Conservation (phyloP, 2,888 invertebrate genomes). For the Cacoxenus indagator region DNA sequence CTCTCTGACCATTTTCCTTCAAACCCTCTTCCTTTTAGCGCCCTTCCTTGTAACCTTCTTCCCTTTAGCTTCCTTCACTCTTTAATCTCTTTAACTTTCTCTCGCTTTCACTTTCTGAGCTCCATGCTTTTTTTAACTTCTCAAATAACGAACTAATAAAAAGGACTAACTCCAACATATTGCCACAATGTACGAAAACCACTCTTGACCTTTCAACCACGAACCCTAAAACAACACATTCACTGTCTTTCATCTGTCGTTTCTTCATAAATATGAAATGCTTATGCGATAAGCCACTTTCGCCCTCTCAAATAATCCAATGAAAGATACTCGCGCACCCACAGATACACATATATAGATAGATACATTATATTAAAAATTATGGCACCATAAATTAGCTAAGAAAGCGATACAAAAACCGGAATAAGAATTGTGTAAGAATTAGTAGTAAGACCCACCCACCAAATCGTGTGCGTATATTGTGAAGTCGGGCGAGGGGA, state of each 20-base stretch:
- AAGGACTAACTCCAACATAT: too few species aligned
- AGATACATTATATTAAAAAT: slow-evolving; percentile 17
- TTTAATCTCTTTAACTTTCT: too few species aligned
- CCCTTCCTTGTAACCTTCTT: too few species aligned
- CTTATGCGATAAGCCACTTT: slow-evolving; percentile 4
- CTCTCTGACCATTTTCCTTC: too few species aligned
- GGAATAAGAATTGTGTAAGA: neutral
- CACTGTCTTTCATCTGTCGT: neutral
- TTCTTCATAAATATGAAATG: slow-evolving; percentile 13
- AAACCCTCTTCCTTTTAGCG: too few species aligned
- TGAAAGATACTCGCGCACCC: neutral
- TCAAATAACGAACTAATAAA: too few species aligned
- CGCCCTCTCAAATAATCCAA: neutral
- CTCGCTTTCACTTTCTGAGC: too few species aligned
- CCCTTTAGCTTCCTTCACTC: too few species aligned
- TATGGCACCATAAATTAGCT: slow-evolving; percentile 35
- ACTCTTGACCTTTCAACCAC: too few species aligned
- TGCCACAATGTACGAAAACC: too few species aligned
- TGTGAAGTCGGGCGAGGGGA: neutral
- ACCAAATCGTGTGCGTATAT: neutral
- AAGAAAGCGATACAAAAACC: slow-evolving; percentile 15
- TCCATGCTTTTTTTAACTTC: too few species aligned
- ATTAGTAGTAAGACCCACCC: neutral
- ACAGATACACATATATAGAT: slow-evolving; percentile 17
- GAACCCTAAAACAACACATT: too few species aligned